Percentiles rank a stretch among this genome's conserved stretches.
These are phyloP conservation scores for Cephus spinipes DNA, from an alignment of 2,888 invertebrate species.

Conservation along the genomic window DNA sequence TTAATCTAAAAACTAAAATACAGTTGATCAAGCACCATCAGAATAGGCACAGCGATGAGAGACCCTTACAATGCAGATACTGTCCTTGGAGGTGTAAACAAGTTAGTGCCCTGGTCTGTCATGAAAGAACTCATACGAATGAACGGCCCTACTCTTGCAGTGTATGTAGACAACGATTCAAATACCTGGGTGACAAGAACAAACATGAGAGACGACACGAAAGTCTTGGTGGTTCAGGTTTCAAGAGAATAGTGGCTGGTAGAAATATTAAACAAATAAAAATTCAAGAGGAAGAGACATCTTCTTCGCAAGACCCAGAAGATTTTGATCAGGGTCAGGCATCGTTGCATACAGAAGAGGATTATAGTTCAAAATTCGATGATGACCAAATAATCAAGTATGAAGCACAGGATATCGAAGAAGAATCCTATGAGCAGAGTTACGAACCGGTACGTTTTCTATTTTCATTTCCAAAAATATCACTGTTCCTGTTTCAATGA, in stretches of 20 bases:
- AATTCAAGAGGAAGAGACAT: conserved; percentile 34
- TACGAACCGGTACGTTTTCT: conserved; percentile 44
- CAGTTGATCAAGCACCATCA: conserved; percentile 64
- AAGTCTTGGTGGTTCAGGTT: conserved; percentile 61
- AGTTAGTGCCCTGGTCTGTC: conserved; percentile 64
- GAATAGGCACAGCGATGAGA: conserved; percentile 62
- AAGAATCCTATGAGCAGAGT: conserved; percentile 42
- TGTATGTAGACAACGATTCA: conserved; percentile 61
- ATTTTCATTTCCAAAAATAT: background rate
- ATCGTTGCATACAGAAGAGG: conserved; percentile 7
- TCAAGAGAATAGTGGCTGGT: conserved; percentile 60
- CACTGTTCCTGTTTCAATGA: background rate
- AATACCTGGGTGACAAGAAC: conserved; percentile 63
- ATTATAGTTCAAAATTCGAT: conserved; percentile 10
- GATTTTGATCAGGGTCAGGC: conserved; percentile 32
- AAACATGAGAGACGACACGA: conserved; percentile 63
- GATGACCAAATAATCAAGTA: conserved; percentile 19
- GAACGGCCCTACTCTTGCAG: conserved; percentile 62
- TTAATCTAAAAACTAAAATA: conserved; percentile 62
- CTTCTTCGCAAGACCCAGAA: conserved; percentile 47
- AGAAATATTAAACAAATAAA: conserved; percentile 47
- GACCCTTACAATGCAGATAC: conserved; percentile 60
- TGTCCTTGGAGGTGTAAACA: conserved; percentile 64
- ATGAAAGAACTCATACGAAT: conserved; percentile 63
- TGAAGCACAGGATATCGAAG: conserved; percentile 40